phyloP scores from a whole-genome alignment of 2,888 invertebrate species.

The Spisula solida region DNA sequence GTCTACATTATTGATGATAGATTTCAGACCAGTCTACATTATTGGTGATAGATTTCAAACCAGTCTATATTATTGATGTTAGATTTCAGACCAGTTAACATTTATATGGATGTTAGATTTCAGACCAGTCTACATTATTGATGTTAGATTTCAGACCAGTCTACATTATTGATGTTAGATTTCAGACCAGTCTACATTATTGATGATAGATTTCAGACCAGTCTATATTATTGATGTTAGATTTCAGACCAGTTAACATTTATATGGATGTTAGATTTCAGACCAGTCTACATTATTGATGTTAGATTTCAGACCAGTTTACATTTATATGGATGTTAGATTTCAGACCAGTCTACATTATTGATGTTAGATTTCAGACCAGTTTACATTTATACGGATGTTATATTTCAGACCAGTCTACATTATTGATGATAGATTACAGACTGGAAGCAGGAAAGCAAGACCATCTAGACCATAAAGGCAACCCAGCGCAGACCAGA shows the following conservation, averaged over 20 bases:
- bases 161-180: too few species aligned
- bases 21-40: neutral
- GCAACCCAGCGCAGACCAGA: too few species aligned
- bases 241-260: neutral
- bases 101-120: too few species aligned
- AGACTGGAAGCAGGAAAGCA: neutral
- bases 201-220: neutral
- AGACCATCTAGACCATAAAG: too few species aligned
- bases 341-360: neutral
- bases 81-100: neutral
- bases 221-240: too few species aligned
- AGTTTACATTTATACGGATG: too few species aligned
- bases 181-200: neutral
- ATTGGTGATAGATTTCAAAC: neutral
- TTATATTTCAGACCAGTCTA: too few species aligned
- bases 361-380: neutral
- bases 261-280: neutral
- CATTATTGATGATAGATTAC: too few species aligned
- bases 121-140: neutral
- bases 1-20: too few species aligned
- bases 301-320: neutral
- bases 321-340: too few species aligned
- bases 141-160: neutral
- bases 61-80: too few species aligned
- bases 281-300: too few species aligned